phyloP scores from a whole-genome alignment of 2,113 vertebrate species.

The Epinephelus lanceolatus region DNA sequence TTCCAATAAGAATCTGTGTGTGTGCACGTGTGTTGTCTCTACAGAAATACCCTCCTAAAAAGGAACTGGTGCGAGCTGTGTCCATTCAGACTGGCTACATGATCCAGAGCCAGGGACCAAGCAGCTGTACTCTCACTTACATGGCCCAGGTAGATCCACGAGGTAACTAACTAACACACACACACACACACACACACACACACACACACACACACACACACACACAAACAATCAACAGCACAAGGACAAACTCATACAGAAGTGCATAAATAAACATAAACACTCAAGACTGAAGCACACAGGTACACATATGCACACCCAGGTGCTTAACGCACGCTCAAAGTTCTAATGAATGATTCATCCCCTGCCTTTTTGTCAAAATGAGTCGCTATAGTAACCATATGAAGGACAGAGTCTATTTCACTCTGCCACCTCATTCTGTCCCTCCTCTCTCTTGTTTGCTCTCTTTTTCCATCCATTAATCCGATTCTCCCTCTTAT shows the following conservation, averaged over 20 bases:
- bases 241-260: slow-evolving; percentile 5
- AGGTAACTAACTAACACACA: slow-evolving; percentile 83
- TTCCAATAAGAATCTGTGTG: background rate
- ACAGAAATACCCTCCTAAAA: slow-evolving; percentile 95
- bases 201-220: slow-evolving; percentile 14
- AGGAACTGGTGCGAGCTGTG: slow-evolving; percentile 93
- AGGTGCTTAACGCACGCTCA: slow-evolving; percentile 40
- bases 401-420: slow-evolving; percentile 62
- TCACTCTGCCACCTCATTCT: background rate
- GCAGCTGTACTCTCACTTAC: slow-evolving; percentile 91
- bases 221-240: background rate
- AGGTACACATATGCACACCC: slow-evolving; percentile 5
- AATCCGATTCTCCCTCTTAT: background rate
- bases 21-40: slow-evolving; percentile 13
- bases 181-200: slow-evolving; percentile 13
- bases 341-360: slow-evolving; percentile 67
- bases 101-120: slow-evolving; percentile 88
- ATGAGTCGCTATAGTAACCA: slow-evolving; percentile 67
- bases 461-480: slow-evolving; percentile 4
- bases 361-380: slow-evolving; percentile 64
- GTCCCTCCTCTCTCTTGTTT: background rate
- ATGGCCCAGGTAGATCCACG: slow-evolving; percentile 95
- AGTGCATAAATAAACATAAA: background rate
- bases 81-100: slow-evolving; percentile 97
- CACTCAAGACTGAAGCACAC: background rate